Evolutionary conservation across 1,140 invertebrate genomes (phyloP).

Genomic region (Drosophila ambigua): DNA sequence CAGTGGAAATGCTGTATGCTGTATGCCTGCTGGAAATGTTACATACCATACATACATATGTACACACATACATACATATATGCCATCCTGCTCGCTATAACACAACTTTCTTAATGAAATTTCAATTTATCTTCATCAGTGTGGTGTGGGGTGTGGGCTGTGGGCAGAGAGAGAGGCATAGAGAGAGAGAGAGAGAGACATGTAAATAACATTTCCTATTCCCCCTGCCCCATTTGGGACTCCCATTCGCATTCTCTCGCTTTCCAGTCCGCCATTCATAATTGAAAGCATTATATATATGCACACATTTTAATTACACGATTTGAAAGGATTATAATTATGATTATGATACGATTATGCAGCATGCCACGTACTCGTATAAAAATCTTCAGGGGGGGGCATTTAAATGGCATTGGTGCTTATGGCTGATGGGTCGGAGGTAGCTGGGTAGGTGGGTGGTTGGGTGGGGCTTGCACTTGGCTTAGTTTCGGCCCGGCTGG

Average conservation of each 20-base stretch:
- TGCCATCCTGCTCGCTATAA: constrained; percentile 16
- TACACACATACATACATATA: constrained; percentile 10
- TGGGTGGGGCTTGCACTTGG: constrained; percentile 33
- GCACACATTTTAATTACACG: constrained; percentile 78
- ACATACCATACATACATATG: neutral
- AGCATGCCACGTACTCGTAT: neutral
- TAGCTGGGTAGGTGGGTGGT: neutral
- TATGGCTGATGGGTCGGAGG: constrained; percentile 7
- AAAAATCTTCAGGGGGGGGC: constrained; percentile 25
- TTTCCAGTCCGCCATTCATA: constrained; percentile 44
- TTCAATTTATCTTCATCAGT: constrained; percentile 69
- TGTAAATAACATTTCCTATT: constrained; percentile 66
- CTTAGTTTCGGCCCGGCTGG: neutral
- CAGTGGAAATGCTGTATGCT: neutral
- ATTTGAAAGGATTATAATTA: constrained; percentile 62
- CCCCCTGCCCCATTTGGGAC: neutral
- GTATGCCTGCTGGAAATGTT: neutral
- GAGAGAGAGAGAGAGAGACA: constrained; percentile 28
- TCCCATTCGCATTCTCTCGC: constrained; percentile 32
- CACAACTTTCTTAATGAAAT: constrained; percentile 80
- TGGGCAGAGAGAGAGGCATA: constrained; percentile 3
- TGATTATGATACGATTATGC: constrained; percentile 49
- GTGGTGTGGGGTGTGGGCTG: neutral
- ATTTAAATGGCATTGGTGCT: constrained; percentile 44
- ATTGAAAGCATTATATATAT: constrained; percentile 73